phyloP scores from a whole-genome alignment of 2,113 vertebrate species.

The Sporophila hypoxantha region DNA sequence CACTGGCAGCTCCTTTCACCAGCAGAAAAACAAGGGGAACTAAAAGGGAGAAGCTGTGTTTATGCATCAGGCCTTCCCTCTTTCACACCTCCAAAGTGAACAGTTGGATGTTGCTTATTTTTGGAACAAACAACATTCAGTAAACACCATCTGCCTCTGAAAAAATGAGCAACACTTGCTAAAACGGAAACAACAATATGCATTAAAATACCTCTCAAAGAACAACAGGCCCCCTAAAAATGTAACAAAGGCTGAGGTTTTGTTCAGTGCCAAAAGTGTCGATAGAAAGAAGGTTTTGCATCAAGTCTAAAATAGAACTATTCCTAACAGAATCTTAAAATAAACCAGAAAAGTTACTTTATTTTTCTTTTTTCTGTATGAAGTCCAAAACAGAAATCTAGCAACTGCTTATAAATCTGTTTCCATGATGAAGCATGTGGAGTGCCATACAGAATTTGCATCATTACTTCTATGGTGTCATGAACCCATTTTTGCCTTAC shows the following conservation, averaged over 20 bases:
- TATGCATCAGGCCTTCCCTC: slow-evolving; percentile 9
- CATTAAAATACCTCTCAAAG: slow-evolving; percentile 24
- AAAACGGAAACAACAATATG: slow-evolving; percentile 4
- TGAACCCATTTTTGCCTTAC: not conserved
- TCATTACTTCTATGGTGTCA: not conserved
- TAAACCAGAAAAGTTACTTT: not conserved
- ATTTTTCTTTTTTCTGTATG: not conserved
- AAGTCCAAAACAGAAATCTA: not conserved
- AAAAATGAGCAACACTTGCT: slow-evolving; percentile 22
- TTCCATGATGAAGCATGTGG: not conserved
- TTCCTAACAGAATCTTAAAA: not conserved
- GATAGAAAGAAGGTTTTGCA: not conserved
- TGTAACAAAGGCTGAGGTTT: not conserved
- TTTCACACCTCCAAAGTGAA: slow-evolving; percentile 34
- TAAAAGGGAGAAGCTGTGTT: slow-evolving; percentile 4
- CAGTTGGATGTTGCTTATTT: slow-evolving; percentile 44
- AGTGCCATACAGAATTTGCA: not conserved
- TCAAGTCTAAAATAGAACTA: not conserved
- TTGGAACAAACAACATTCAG: slow-evolving; percentile 45
- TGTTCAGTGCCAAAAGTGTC: not conserved
- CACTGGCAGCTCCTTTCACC: not conserved
- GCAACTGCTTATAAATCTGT: not conserved
- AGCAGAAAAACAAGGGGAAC: slow-evolving; percentile 27
- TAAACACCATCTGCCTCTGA: slow-evolving; percentile 58
- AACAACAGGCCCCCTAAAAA: not conserved